Evolutionary conservation across 2,888 invertebrate species (phyloP).

Genomic region (Drosophila austrosaltans): DNA sequence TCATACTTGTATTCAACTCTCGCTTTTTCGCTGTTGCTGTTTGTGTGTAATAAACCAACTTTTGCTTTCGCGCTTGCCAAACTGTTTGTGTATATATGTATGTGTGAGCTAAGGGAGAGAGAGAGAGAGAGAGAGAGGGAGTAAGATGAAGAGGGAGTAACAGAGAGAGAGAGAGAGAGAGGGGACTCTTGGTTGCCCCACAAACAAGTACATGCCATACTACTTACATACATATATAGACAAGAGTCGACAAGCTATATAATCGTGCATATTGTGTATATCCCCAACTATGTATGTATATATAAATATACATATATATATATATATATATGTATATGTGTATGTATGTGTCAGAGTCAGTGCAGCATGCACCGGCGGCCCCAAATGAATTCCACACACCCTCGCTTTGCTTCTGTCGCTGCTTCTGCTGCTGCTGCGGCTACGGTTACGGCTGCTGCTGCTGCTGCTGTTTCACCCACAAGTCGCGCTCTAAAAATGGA

Average conservation of each 20-base stretch:
- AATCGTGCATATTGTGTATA: neutral
- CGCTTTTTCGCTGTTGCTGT: neutral
- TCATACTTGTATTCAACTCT: constrained; percentile 21
- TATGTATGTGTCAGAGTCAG: constrained; percentile 25
- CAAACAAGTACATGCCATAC: constrained; percentile 32
- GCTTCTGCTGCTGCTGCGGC: constrained; percentile 15
- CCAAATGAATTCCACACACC: constrained; percentile 47
- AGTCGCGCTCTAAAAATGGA: constrained; percentile 45
- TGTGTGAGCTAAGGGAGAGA: neutral
- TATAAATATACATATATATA: no score
- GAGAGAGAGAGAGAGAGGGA: neutral
- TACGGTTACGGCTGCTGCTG: constrained; percentile 18
- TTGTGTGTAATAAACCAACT: constrained; percentile 22
- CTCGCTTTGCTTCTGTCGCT: constrained; percentile 27
- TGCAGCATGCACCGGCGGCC: constrained; percentile 65
- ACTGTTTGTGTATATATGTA: neutral
- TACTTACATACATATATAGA: constrained; percentile 15
- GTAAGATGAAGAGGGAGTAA: neutral
- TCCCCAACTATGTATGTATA: neutral
- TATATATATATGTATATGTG: constrained; percentile 12
- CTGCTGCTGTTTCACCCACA: constrained; percentile 17
- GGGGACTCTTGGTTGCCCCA: constrained; percentile 31
- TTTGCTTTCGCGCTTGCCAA: constrained; percentile 8
- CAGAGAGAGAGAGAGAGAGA: neutral
- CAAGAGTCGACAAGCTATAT: neutral